A percentile compares a stretch with the other conserved stretches of the same genome.
Conservation (phyloP, 2,113 vertebrate genomes). For the Hirundichthys speculiger region DNA sequence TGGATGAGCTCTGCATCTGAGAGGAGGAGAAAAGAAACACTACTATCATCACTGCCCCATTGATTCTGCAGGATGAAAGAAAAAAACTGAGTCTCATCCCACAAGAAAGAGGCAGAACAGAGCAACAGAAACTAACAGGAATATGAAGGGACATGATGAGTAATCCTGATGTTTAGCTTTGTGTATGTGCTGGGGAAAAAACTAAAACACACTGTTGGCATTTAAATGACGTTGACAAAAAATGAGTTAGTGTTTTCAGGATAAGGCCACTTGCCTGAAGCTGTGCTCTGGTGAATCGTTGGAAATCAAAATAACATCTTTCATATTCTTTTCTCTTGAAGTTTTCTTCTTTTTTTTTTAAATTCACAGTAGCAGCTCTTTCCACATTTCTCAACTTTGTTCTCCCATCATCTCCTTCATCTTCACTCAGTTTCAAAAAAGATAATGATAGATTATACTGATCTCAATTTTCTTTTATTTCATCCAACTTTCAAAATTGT, state of each 20-base stretch:
- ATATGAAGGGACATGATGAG: constrained; percentile 7
- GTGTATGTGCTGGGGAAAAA: background rate
- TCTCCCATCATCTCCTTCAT: no score
- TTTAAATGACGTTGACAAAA: constrained; percentile 28
- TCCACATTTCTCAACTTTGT: no score
- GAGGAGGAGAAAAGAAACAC: constrained; percentile 24
- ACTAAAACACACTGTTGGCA: constrained; percentile 1
- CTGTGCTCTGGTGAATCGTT: constrained; percentile 15
- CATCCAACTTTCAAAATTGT: no score
- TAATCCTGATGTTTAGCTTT: constrained; percentile 16
- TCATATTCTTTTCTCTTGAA: background rate
- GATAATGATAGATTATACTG: no score
- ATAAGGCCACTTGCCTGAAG: constrained; percentile 20
- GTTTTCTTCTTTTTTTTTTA: constrained; percentile 1
- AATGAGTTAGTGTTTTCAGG: constrained; percentile 6
- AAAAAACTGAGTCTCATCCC: constrained; percentile 9
- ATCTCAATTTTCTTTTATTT: no score
- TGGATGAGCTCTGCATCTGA: constrained; percentile 23
- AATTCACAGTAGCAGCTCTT: no score
- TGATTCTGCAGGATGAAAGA: constrained; percentile 37
- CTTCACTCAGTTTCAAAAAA: no score
- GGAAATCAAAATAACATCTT: constrained; percentile 25
- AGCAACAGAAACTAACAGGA: background rate
- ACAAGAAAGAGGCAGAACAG: constrained; percentile 1
- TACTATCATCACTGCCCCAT: constrained; percentile 1